A percentile compares a stretch with the other conserved stretches of the same genome.
phyloP scores from a whole-genome alignment of 2,888 invertebrate genomes.

The Sinopyrophorus schimmeli region DNA sequence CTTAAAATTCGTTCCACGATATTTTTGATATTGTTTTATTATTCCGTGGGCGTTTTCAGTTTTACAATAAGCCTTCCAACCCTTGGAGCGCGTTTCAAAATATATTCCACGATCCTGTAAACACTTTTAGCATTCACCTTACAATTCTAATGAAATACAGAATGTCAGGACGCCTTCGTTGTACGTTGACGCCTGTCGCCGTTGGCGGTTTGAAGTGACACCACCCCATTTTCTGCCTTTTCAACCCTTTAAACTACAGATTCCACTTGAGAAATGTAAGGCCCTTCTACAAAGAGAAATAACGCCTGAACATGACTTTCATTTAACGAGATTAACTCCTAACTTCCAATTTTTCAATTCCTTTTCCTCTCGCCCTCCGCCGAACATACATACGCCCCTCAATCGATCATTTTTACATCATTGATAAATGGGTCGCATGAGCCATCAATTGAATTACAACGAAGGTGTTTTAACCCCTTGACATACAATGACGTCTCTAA shows the following conservation, averaged over 20 bases:
- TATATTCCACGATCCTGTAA: conserved; percentile 32
- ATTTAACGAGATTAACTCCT: conserved; percentile 10
- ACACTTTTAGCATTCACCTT: conserved; percentile 33
- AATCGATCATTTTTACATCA: too few species aligned
- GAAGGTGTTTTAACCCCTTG: too few species aligned
- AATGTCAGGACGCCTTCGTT: conserved; percentile 31
- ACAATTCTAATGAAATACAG: conserved; percentile 33
- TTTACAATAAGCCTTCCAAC: conserved; percentile 27
- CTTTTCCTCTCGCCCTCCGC: too few species aligned
- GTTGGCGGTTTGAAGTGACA: conserved; percentile 30
- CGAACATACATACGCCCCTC: too few species aligned
- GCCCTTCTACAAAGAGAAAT: conserved; percentile 11
- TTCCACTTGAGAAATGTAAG: conserved; percentile 23
- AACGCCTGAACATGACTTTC: conserved; percentile 19
- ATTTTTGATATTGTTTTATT: conserved; percentile 32
- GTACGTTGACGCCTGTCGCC: conserved; percentile 31
- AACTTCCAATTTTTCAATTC: too few species aligned
- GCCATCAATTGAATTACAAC: too few species aligned
- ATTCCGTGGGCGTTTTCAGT: conserved; percentile 27
- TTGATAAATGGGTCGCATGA: too few species aligned
- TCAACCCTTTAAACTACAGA: conserved; percentile 31
- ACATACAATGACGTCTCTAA: too few species aligned
- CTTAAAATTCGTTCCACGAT: conserved; percentile 24
- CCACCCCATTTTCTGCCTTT: conserved; percentile 27
- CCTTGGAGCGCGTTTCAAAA: conserved; percentile 29